phyloP scores from a whole-genome alignment of 2,888 invertebrate species.

The Aspidiotus destructor region DNA sequence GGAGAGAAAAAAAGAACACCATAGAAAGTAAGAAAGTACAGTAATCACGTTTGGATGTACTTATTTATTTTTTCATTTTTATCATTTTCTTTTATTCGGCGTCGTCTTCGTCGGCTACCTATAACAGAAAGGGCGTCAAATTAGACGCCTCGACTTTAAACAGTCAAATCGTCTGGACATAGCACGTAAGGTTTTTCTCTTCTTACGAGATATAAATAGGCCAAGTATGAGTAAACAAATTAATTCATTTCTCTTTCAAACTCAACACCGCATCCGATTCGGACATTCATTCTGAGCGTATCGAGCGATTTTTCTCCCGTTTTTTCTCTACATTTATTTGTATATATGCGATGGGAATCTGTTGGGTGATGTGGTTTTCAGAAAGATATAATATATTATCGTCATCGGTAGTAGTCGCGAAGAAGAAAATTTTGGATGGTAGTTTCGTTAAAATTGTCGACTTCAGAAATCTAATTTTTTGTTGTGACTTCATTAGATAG shows the following conservation, averaged over 20 bases:
- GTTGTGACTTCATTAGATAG: no score
- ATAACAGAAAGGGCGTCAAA: constrained; percentile 5
- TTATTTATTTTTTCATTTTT: not conserved
- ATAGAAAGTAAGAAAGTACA: constrained; percentile 29
- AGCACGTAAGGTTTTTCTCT: not conserved
- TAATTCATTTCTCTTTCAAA: constrained; percentile 29
- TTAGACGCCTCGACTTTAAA: constrained; percentile 12
- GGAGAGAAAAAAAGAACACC: constrained; percentile 14
- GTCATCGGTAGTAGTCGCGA: no score
- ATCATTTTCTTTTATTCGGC: constrained; percentile 1
- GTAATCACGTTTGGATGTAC: constrained; percentile 23
- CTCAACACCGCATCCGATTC: constrained; percentile 5
- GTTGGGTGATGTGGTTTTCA: no score
- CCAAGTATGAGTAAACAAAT: constrained; percentile 31
- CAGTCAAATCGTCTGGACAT: constrained; percentile 3
- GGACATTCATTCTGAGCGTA: no score
- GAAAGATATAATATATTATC: no score
- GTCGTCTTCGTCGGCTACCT: not conserved
- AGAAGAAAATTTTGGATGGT: no score
- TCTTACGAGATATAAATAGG: constrained; percentile 13
- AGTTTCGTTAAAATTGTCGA: no score
- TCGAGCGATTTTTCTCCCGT: no score
- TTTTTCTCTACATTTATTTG: no score
- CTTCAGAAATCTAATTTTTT: no score
- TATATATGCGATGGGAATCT: no score